Evolutionary conservation across 2,113 vertebrate genomes (phyloP).

Genomic region (Saccopteryx bilineata): DNA sequence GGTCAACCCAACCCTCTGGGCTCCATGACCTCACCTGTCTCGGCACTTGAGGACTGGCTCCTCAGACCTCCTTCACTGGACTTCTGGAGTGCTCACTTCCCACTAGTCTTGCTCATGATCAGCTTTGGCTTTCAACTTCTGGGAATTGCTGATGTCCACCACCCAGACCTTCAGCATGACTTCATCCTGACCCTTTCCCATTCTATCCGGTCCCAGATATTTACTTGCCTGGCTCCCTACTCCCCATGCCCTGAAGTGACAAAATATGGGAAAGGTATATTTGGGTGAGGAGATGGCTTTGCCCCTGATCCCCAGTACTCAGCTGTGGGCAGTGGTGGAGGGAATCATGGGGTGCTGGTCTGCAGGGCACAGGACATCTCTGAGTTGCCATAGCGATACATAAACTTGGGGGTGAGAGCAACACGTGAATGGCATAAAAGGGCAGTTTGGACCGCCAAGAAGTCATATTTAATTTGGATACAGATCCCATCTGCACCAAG

Average conservation of each 20-base stretch:
- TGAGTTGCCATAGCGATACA: neutral
- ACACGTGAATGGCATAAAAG: neutral
- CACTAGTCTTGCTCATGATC: neutral
- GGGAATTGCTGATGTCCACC: too few relatives aligned
- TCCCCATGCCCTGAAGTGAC: neutral
- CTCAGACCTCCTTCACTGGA: neutral
- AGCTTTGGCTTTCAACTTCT: neutral
- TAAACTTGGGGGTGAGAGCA: neutral
- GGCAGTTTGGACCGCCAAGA: neutral
- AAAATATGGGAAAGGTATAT: neutral
- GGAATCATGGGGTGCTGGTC: neutral
- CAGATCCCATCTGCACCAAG: neutral
- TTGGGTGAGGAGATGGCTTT: neutral
- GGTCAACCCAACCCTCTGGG: too few relatives aligned
- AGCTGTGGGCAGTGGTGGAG: neutral
- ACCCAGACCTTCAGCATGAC: neutral
- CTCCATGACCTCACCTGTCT: neutral
- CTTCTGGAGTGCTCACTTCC: neutral
- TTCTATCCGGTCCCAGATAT: neutral
- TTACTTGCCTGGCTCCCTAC: neutral
- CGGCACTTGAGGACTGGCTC: neutral
- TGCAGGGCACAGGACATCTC: neutral
- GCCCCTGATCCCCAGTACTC: neutral
- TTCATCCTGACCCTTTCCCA: neutral
- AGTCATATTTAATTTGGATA: neutral